Evolutionary conservation across 2,113 vertebrate species (phyloP), one percentile per base, ranked within the genome.

Genomic region (Gopherus evgoodei): DNA sequence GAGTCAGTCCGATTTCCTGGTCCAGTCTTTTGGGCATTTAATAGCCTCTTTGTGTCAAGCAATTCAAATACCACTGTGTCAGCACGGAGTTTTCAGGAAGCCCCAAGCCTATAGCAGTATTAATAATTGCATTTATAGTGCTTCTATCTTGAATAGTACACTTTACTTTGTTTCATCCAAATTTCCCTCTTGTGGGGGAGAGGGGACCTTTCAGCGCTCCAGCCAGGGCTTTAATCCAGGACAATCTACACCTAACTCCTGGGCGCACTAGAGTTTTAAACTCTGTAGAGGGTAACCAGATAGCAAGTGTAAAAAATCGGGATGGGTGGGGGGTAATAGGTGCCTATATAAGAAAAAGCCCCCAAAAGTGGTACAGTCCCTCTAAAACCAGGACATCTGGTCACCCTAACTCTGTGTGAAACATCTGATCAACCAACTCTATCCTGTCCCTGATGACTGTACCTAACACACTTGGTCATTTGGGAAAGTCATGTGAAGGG

Each of bases 11-110:
- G 75, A 9, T 25, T 81, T 86, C 86, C 31, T 65, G 57, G 22
- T 78, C 69, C n/a, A 76, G 5, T 49, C 9, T 91, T 93, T 91
- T 91, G 94, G 91, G 44, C 83, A 14, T 94, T 93, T 38, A 69
- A 79, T 31, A 84, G 90, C 85, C 52, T 76, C 76, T 25, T 42
- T 75, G 69, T 42, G 13, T 84, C 42, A 79, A 89, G 90, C 95
- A 91, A 94, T 85, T 24, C 54, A 87, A 81, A 91, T 44, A 9
- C 2, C 54, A 38, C 3, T 75, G n/a, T 38, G 11, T 35, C 56
- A 27, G 16, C 87, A 29, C 79, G 16, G 50, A 78, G 1, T 81
- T 57, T 96, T 91, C 49, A 62, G 25, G 42, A 8, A 44, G 16
- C 91, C 65, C 47, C 78, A 94, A 95, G 57, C 22, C 38, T 81